These are phyloP conservation scores for Dolomedes plantarius DNA, from an alignment of 2,888 invertebrate species.

Conservation along the genomic window DNA sequence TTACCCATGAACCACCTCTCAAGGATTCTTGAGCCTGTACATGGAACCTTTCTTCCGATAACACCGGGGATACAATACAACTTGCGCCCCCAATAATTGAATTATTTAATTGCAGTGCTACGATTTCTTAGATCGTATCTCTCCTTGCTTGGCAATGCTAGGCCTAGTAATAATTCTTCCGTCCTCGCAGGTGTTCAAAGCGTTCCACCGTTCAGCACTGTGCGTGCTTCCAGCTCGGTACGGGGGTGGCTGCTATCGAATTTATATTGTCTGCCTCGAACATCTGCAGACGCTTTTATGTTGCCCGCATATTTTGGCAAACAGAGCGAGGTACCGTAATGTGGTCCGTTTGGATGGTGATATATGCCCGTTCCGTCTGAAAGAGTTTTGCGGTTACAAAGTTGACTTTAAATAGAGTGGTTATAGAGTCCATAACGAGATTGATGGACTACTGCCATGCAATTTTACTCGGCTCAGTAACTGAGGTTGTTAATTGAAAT, in stretches of 20 bases:
- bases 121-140: not conserved
- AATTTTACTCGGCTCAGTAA: too few relatives aligned
- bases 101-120: not conserved
- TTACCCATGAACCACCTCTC: too few relatives aligned
- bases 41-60: too few relatives aligned
- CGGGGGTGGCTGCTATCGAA: not conserved
- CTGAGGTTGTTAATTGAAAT: too few relatives aligned
- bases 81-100: not conserved
- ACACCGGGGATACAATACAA: too few relatives aligned
- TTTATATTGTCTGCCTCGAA: not conserved
- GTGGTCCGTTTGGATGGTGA: not conserved
- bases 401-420: not conserved
- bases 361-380: not conserved
- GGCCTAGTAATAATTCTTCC: not conserved
- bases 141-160: too few relatives aligned
- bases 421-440: not conserved
- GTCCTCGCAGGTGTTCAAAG: slow-evolving; percentile 4
- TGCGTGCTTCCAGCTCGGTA: not conserved
- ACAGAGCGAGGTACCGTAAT: slow-evolving; percentile 13
- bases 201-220: not conserved
- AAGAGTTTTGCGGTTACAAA: not conserved
- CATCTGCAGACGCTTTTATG: slow-evolving; percentile 9
- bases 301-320: slow-evolving; percentile 9
- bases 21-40: too few relatives aligned
- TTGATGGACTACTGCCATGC: too few relatives aligned